phyloP scores from a whole-genome alignment of 2,797 vertebrate genomes.

The Pristis pectinata region DNA sequence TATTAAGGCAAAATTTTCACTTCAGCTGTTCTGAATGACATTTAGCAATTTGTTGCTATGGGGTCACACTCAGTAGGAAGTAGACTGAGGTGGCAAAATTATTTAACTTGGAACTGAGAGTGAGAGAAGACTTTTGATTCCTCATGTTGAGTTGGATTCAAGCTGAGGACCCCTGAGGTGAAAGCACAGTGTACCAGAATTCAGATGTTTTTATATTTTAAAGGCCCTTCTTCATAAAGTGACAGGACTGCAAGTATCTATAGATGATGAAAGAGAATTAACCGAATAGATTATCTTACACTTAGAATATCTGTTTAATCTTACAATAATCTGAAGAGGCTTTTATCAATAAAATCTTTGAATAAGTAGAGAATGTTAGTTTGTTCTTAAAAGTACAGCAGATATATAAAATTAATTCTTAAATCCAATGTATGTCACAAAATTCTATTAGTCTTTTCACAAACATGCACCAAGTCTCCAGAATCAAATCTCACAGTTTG shows the following conservation, averaged over 20 bases:
- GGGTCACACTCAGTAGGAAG: not conserved
- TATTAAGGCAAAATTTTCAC: not conserved
- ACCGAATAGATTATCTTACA: not conserved
- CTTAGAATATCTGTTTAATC: not conserved
- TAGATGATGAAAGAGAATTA: not conserved
- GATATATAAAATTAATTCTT: constrained; percentile 10
- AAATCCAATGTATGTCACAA: not conserved
- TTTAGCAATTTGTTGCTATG: not conserved
- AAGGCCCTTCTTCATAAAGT: not conserved
- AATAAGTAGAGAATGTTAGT: not conserved
- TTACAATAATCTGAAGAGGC: not conserved
- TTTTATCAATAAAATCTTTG: not conserved
- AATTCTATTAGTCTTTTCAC: not conserved
- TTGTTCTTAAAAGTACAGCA: not conserved
- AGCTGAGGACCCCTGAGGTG: not conserved
- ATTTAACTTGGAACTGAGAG: constrained; percentile 1
- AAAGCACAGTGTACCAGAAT: not conserved
- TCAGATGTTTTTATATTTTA: not conserved
- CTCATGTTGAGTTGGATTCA: not conserved
- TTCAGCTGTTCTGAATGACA: not conserved
- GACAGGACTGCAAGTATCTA: not conserved
- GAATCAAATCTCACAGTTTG: not conserved
- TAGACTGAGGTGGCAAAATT: not conserved
- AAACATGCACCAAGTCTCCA: not conserved
- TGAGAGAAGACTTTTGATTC: not conserved